Evolutionary conservation across 2,113 vertebrate species (phyloP).

Genomic region (Chlamydotis undulata): DNA sequence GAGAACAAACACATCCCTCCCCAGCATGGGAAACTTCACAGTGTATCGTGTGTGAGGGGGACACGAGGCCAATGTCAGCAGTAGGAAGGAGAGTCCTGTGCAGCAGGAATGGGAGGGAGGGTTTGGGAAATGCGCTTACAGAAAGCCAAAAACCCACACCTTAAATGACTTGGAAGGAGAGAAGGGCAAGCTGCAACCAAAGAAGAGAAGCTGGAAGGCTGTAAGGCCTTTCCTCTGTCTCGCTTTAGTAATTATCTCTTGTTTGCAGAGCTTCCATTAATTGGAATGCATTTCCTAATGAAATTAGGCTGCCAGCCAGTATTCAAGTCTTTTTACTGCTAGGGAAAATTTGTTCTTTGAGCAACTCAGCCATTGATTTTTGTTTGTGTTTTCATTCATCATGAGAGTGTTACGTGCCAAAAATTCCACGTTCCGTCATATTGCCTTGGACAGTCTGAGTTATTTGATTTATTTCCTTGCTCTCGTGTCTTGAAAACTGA

Average conservation of each 20-base stretch:
- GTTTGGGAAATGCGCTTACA: not conserved
- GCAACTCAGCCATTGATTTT: constrained; percentile 70
- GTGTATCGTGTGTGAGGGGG: not conserved
- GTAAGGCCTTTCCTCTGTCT: constrained; percentile 48
- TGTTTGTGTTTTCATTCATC: constrained; percentile 72
- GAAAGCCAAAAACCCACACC: not conserved
- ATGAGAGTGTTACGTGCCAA: constrained; percentile 53
- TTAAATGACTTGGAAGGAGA: not conserved
- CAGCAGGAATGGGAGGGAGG: not conserved
- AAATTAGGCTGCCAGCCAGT: constrained; percentile 68
- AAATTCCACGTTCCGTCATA: constrained; percentile 50
- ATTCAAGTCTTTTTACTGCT: constrained; percentile 65
- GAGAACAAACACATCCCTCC: not conserved
- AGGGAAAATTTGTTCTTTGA: constrained; percentile 68
- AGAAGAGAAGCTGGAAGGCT: constrained; percentile 4
- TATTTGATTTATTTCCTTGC: constrained; percentile 56
- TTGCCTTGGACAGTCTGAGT: constrained; percentile 43
- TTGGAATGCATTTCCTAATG: constrained; percentile 68
- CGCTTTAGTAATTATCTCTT: constrained; percentile 64
- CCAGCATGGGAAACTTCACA: not conserved
- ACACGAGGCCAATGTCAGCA: not conserved
- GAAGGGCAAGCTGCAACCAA: not conserved
- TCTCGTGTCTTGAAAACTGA: not conserved
- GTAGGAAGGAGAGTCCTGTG: not conserved
- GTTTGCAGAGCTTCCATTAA: constrained; percentile 69